phyloP scores from a whole-genome alignment of 2,888 invertebrate genomes.

The Lottia scabra region DNA sequence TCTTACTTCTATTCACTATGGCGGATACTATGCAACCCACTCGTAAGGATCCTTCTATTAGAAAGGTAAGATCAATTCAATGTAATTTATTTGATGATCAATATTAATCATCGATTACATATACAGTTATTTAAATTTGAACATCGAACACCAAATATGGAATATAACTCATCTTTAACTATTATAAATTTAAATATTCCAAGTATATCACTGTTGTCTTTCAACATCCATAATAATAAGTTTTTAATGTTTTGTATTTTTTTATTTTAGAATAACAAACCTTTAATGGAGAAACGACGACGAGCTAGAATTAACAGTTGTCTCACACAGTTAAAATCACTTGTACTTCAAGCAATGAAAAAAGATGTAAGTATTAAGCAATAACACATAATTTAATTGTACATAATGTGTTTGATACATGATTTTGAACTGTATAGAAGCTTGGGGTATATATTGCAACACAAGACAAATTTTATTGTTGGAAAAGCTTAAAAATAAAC shows the following conservation, averaged over 20 bases:
- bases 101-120: not conserved
- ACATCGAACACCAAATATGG: too few relatives aligned
- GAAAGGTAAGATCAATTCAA: slow-evolving; percentile 16
- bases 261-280: slow-evolving; percentile 62
- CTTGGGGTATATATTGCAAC: too few relatives aligned
- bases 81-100: not conserved
- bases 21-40: slow-evolving; percentile 16
- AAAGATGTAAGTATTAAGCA: slow-evolving; percentile 60
- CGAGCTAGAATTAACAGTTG: slow-evolving; percentile 63
- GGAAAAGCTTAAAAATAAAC: too few relatives aligned
- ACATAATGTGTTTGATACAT: too few relatives aligned
- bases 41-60: slow-evolving; percentile 22
- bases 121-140: too few relatives aligned
- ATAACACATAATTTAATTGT: too few relatives aligned
- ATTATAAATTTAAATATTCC: too few relatives aligned
- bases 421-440: too few relatives aligned
- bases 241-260: not conserved
- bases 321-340: slow-evolving; percentile 59
- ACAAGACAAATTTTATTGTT: too few relatives aligned
- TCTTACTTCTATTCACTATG: slow-evolving; percentile 8
- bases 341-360: slow-evolving; percentile 63
- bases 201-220: too few relatives aligned
- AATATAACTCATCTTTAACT: too few relatives aligned
- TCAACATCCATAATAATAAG: not conserved
- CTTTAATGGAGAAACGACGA: slow-evolving; percentile 64